Evolutionary conservation across 2,113 vertebrate genomes (phyloP), one percentile per base, ranked within the genome.

Genomic region (Phaetusa simplex): DNA sequence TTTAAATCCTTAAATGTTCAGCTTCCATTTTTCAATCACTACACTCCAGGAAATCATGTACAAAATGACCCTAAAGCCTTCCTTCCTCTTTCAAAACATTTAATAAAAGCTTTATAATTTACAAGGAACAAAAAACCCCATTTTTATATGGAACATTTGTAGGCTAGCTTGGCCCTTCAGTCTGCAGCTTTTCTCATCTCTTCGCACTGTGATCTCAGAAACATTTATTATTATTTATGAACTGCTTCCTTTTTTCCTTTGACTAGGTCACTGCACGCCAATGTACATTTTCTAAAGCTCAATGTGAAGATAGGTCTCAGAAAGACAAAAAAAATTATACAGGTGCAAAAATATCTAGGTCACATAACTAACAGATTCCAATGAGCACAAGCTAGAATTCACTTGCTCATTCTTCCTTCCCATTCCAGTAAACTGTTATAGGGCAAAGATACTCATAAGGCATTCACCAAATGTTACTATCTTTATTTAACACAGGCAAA

Each of bases 301-400:
- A 93, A 34, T 19, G 52, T 52, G 59, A 92, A 86, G 72, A 55
- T 11, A 92, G 38, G 42, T 73, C 56, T 84, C 65, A 91, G 20
- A 66, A 86, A 93, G 71, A 90, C 30, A 73, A 76, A 73, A 73
- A 66, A n/a, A 29, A 42, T 42, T 47, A 12, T 24, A 53, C 32
- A 90, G 71, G 67, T 88, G 49, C 38, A 95, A 86, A 95, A 92
- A 58, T 77, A 92, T 78, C 62, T 84, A 92, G 82, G 82, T 84
- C 65, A 61, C 13, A 14, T 82, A 82, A 70, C 34, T 14, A 53
- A 19, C 29, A 64, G 32, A 93, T 71, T 86, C 29, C 43, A 78
- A 40, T 1, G 4, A 55, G 42, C 15, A 43, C 6, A 86, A 88
- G 52, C 49, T 74, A 82, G 61, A 94, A 92, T 81, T 73, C 43